Conservation (phyloP, 2,797 vertebrate species). For the Morus bassanus region DNA sequence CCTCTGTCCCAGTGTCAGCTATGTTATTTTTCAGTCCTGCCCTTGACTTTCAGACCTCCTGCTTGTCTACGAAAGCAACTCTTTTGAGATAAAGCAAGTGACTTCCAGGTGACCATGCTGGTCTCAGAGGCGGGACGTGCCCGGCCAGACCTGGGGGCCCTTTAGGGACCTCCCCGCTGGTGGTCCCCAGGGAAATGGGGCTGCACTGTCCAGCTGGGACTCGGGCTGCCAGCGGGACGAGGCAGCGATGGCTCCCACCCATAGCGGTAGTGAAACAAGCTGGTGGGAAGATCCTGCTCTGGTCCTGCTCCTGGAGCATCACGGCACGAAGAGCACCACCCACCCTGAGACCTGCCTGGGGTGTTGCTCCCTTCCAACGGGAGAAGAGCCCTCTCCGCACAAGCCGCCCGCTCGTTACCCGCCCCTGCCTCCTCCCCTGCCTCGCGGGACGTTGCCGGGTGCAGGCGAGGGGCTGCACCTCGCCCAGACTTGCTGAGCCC, state of each 20-base stretch:
- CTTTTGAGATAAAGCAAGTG: neutral
- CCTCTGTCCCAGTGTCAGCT: neutral
- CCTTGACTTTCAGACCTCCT: neutral
- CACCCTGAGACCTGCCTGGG: neutral
- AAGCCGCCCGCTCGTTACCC: fast-evolving
- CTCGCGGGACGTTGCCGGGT: fast-evolving
- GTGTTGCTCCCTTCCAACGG: fast-evolving
- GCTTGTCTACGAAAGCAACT: neutral
- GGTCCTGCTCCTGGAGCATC: neutral
- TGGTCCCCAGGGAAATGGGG: neutral
- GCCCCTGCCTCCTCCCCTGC: neutral
- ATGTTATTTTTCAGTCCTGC: neutral
- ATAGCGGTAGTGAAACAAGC: fast-evolving
- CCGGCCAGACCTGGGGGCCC: neutral
- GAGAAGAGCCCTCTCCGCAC: fast-evolving
- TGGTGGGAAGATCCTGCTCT: neutral
- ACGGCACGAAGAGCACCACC: fast-evolving
- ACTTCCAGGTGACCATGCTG: neutral
- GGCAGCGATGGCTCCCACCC: neutral
- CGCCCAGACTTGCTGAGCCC: neutral
- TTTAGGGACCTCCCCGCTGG: neutral
- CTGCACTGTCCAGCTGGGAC: neutral
- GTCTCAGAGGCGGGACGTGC: fast-evolving
- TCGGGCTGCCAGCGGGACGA: fast-evolving
- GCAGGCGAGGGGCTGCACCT: neutral